A percentile compares a stretch with the other conserved stretches of the same genome.
phyloP scores from a whole-genome alignment of 2,113 vertebrate genomes.

The Prochilodus magdalenae region DNA sequence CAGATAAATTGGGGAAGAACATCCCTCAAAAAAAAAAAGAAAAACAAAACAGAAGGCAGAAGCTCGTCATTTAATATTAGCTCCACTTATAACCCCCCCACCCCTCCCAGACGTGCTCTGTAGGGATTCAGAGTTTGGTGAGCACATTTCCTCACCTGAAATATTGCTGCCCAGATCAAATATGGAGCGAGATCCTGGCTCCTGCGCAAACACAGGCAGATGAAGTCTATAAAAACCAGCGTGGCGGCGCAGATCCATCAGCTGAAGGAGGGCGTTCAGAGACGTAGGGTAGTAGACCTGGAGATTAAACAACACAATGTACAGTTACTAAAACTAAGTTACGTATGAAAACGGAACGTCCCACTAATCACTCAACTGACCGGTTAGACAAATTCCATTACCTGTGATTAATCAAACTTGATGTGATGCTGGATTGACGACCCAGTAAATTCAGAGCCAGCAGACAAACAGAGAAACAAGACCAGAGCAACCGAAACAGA shows the following conservation, averaged over 20 bases:
- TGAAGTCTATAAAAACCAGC: constrained; percentile 32
- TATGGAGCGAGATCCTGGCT: constrained; percentile 20
- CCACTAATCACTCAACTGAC: too few species aligned
- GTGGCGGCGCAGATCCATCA: not conserved
- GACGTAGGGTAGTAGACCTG: not conserved
- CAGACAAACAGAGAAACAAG: too few species aligned
- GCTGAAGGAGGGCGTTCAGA: not conserved
- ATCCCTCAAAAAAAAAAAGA: not conserved
- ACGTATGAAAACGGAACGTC: too few species aligned
- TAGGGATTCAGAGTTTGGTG: not conserved
- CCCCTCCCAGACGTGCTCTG: not conserved
- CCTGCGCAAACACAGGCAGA: constrained; percentile 15
- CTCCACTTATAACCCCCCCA: not conserved
- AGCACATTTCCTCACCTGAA: constrained; percentile 25
- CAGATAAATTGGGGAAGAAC: constrained; percentile 19
- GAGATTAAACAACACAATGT: not conserved
- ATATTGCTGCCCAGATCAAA: constrained; percentile 30
- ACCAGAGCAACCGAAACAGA: too few species aligned
- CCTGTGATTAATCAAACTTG: too few species aligned
- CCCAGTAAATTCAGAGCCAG: too few species aligned
- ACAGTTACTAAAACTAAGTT: too few species aligned
- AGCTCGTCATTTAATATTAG: not conserved
- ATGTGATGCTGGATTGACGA: too few species aligned
- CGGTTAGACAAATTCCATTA: too few species aligned
- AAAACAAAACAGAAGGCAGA: constrained; percentile 24